Conservation (phyloP, 2,797 vertebrate species). For the Chiroxiphia lanceolata region DNA sequence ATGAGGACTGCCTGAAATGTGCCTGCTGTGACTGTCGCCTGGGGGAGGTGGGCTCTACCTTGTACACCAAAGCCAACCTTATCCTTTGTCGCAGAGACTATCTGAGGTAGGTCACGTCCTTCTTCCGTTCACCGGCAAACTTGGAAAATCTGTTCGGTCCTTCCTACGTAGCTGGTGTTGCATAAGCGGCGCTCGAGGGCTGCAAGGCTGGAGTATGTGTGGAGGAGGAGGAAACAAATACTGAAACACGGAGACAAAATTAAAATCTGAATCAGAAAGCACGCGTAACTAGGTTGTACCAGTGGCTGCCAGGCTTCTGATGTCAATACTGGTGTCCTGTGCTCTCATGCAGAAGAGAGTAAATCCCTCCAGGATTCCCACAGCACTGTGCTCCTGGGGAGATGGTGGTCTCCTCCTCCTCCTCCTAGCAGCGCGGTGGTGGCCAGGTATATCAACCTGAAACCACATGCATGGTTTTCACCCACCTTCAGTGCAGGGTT, state of each 20-base stretch:
- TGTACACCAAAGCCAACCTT: constrained; percentile 98
- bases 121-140: not conserved
- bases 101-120: constrained; percentile 84
- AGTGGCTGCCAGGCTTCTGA: not conserved
- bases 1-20: constrained; percentile 97
- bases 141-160: no score
- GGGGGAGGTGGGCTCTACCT: constrained; percentile 96
- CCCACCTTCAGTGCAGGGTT: not conserved
- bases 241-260: not conserved
- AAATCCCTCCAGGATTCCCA: rapidly evolving
- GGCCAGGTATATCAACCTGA: rapidly evolving
- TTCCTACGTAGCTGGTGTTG: not conserved
- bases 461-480: rapidly evolving
- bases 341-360: not conserved
- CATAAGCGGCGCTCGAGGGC: not conserved
- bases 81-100: constrained; percentile 98
- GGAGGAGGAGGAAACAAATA: not conserved
- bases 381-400: rapidly evolving
- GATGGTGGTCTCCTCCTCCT: not conserved
- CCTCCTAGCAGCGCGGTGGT: rapidly evolving
- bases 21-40: constrained; percentile 96
- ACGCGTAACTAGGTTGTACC: rapidly evolving
- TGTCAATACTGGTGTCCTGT: no score
- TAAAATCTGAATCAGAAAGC: not conserved
- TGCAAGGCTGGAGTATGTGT: rapidly evolving